A percentile compares a stretch with the other conserved stretches of the same genome.
These are phyloP conservation scores for Arremon brunneinucha DNA, from an alignment of 2,797 vertebrate genomes.

Conservation along the genomic window DNA sequence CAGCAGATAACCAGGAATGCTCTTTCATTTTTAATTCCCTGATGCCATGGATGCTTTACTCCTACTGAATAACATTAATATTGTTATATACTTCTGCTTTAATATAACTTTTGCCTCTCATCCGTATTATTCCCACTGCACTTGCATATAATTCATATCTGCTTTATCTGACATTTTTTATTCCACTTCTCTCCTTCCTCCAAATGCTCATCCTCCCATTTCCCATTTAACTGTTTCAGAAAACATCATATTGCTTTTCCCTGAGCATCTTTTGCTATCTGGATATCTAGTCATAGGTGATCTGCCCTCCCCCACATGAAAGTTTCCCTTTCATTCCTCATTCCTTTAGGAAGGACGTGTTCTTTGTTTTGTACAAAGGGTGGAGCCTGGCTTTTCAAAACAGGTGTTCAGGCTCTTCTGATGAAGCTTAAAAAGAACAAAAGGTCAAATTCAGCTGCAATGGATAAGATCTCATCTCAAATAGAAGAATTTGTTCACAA, in stretches of 20 bases:
- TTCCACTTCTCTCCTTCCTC: fast-evolving
- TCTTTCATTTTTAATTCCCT: background rate
- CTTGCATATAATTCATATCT: background rate
- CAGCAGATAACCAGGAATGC: background rate
- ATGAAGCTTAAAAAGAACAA: background rate
- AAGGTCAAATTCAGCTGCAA: background rate
- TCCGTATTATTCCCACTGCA: background rate
- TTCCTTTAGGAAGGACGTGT: background rate
- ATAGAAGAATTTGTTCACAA: background rate
- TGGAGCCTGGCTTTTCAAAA: background rate
- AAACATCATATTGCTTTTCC: background rate
- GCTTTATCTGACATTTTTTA: background rate
- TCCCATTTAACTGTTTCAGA: background rate
- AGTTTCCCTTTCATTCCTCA: background rate
- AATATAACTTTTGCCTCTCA: background rate
- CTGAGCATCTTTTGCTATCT: background rate
- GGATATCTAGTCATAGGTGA: background rate
- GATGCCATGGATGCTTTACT: background rate
- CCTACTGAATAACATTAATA: background rate
- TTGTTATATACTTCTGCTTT: background rate
- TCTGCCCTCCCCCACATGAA: background rate
- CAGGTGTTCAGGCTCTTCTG: background rate
- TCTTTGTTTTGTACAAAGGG: background rate
- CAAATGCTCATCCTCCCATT: fast-evolving
- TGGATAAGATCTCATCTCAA: background rate